phyloP scores from a whole-genome alignment of 2,797 vertebrate genomes.

The Sebastes oblongus region DNA sequence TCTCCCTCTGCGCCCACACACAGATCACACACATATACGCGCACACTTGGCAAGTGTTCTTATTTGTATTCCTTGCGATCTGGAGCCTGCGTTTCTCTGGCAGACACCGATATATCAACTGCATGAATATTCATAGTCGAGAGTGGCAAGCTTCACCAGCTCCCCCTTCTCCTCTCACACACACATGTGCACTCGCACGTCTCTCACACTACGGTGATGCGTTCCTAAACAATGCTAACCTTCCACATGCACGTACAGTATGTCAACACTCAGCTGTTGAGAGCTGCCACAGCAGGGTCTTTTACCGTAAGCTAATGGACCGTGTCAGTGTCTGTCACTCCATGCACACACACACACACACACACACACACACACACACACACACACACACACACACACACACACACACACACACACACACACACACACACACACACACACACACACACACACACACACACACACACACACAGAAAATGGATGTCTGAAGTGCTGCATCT shows the following conservation, averaged over 20 bases:
- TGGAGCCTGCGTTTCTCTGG: slow-evolving; percentile 58
- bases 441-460: slow-evolving; percentile 1
- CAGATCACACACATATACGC: slow-evolving; percentile 23
- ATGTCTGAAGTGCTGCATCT: not conserved
- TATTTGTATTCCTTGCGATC: slow-evolving; percentile 77
- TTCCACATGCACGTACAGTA: slow-evolving; percentile 15
- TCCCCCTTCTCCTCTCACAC: not conserved
- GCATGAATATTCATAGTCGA: slow-evolving; percentile 76
- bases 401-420: not conserved
- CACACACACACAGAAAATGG: not conserved
- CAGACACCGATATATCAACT: slow-evolving; percentile 66
- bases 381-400: not conserved
- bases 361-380: not conserved
- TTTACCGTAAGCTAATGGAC: slow-evolving; percentile 38
- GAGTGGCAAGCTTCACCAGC: slow-evolving; percentile 51
- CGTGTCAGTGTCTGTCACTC: slow-evolving; percentile 22
- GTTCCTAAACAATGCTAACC: slow-evolving; percentile 30
- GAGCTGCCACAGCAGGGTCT: slow-evolving; percentile 32
- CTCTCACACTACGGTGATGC: not conserved
- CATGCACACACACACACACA: not conserved
- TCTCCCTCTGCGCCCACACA: slow-evolving; percentile 63
- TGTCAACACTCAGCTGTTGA: slow-evolving; percentile 21
- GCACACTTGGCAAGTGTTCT: slow-evolving; percentile 58
- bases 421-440: not conserved
- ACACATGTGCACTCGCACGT: not conserved